A percentile compares a stretch with the other conserved stretches of the same genome.
Conservation (phyloP, 2,888 invertebrate genomes). For the Nephrotoma guestfalica region DNA sequence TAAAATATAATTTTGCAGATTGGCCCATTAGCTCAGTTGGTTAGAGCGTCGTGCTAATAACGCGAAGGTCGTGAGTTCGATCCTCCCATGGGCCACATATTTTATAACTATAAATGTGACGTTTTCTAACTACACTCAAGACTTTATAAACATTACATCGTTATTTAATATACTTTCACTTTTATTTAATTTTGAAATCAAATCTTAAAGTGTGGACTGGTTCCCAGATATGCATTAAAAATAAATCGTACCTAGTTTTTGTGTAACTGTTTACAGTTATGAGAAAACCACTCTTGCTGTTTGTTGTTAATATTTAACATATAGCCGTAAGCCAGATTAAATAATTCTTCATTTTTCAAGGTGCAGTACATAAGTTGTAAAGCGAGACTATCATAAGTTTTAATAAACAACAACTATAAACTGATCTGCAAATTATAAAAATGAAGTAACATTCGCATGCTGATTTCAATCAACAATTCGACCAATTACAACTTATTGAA, state of each 20-base stretch:
- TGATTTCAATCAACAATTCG: too few species aligned
- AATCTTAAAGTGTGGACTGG: background rate
- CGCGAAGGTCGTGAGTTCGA: constrained; percentile 34
- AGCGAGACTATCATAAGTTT: too few species aligned
- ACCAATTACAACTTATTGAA: too few species aligned
- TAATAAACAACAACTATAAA: too few species aligned
- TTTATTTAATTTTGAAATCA: background rate
- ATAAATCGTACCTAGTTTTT: background rate
- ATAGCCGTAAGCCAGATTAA: too few species aligned
- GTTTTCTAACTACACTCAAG: background rate
- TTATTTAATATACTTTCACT: background rate
- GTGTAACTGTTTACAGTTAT: background rate
- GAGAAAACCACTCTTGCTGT: too few species aligned
- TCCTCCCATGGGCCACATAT: constrained; percentile 30
- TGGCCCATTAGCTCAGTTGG: constrained; percentile 35
- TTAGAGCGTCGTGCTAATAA: constrained; percentile 36
- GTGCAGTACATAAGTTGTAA: too few species aligned
- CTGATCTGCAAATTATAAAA: too few species aligned
- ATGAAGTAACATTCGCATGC: too few species aligned
- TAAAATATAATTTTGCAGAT: too few species aligned
- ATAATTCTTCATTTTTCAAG: too few species aligned
- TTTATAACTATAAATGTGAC: background rate
- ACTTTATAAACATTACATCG: background rate
- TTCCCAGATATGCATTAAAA: background rate
- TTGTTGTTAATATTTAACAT: too few species aligned